phyloP scores from a whole-genome alignment of 2,113 vertebrate genomes.

The Anhinga rufa region DNA sequence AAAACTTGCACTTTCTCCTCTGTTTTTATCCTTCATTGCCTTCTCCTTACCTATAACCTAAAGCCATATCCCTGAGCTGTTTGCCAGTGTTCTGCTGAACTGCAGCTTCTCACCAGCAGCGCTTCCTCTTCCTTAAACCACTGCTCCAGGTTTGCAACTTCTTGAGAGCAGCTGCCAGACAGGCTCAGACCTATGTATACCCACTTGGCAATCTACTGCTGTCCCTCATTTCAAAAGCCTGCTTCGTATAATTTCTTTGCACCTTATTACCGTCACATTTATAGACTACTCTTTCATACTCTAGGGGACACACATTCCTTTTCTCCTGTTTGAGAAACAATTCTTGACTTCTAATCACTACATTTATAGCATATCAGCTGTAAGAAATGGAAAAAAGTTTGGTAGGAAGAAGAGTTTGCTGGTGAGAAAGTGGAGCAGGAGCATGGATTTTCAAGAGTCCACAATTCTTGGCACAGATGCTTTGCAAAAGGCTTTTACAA shows the following conservation, averaged over 20 bases:
- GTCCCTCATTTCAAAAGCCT: background rate
- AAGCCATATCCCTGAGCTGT: background rate
- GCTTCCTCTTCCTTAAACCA: background rate
- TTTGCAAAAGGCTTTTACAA: background rate
- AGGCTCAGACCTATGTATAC: background rate
- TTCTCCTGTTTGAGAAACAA: background rate
- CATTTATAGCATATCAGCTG: background rate
- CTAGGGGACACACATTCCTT: background rate
- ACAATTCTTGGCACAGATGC: background rate
- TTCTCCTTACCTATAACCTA: background rate
- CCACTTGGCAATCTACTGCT: background rate
- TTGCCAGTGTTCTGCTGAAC: background rate
- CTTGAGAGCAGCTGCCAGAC: background rate
- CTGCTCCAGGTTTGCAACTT: background rate
- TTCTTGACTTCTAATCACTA: background rate
- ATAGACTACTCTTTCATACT: background rate
- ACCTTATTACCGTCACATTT: background rate
- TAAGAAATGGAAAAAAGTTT: background rate
- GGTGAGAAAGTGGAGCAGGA: background rate
- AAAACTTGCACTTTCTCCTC: background rate
- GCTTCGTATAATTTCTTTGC: background rate
- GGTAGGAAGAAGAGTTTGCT: background rate
- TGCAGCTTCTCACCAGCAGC: background rate
- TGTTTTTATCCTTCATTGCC: background rate
- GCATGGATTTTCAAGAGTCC: background rate